These are phyloP conservation scores for Timema cristinae DNA, from an alignment of 2,888 invertebrate genomes.

Conservation along the genomic window DNA sequence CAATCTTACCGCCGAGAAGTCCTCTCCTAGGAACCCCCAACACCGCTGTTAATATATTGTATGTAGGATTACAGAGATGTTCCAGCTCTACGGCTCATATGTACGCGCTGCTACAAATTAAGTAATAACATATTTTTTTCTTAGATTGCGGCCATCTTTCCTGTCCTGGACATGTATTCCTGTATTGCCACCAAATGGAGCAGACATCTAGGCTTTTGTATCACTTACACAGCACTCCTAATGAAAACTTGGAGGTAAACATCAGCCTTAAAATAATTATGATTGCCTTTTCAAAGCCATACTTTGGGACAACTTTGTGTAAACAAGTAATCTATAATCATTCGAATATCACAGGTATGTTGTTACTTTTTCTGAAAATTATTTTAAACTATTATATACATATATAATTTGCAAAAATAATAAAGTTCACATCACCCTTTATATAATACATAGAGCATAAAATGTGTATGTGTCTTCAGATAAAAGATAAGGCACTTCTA, in stretches of 20 bases:
- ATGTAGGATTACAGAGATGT: neutral
- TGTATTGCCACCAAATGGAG: constrained; percentile 93
- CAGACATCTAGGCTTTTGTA: constrained; percentile 86
- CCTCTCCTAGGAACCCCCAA: too few relatives aligned
- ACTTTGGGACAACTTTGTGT: neutral
- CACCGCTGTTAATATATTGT: neutral
- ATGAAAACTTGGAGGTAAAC: constrained; percentile 92
- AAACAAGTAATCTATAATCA: too few relatives aligned
- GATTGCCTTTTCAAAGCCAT: neutral
- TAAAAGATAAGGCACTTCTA: too few relatives aligned
- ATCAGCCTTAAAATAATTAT: neutral
- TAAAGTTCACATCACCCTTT: too few relatives aligned
- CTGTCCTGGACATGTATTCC: constrained; percentile 75
- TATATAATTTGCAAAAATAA: too few relatives aligned
- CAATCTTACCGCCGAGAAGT: too few relatives aligned
- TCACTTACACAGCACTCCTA: constrained; percentile 86
- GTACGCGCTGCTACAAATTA: neutral
- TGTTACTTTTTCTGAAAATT: too few relatives aligned
- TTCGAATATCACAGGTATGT: too few relatives aligned
- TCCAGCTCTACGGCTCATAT: neutral
- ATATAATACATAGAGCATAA: too few relatives aligned
- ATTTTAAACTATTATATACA: too few relatives aligned
- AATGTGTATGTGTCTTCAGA: too few relatives aligned
- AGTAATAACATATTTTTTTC: neutral
- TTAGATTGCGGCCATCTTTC: constrained; percentile 90